These are phyloP conservation scores for Pristionchus exspectatus DNA, from an alignment of 2,888 invertebrate genomes.

Conservation along the genomic window DNA sequence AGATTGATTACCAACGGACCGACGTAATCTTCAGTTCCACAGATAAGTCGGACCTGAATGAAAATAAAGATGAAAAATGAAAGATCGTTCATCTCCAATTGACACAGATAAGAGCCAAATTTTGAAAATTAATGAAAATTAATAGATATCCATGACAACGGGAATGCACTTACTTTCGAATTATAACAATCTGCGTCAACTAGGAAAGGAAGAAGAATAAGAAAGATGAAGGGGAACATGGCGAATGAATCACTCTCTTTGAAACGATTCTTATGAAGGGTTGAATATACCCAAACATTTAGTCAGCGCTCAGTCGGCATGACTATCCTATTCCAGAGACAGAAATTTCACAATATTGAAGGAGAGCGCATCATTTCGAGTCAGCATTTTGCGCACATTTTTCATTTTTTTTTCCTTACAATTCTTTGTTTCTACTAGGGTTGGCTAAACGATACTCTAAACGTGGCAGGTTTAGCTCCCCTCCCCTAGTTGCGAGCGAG, in stretches of 20 bases:
- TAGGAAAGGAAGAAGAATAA: neutral
- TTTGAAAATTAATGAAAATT: too few species aligned
- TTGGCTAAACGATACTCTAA: too few species aligned
- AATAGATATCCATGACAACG: neutral
- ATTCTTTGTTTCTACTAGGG: too few species aligned
- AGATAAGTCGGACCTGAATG: neutral
- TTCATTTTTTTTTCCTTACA: too few species aligned
- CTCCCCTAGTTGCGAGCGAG: too few species aligned
- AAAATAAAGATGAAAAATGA: neutral
- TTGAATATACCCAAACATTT: neutral
- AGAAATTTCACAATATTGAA: too few species aligned
- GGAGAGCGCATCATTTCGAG: too few species aligned
- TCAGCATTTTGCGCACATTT: too few species aligned
- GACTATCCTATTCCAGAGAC: too few species aligned
- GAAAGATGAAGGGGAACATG: neutral
- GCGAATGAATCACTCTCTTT: neutral
- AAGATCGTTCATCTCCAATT: too few species aligned
- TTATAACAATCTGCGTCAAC: neutral
- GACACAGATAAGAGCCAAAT: too few species aligned
- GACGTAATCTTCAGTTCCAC: neutral
- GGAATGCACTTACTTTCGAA: neutral
- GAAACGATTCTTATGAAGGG: neutral
- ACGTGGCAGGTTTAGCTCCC: too few species aligned
- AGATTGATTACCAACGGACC: neutral
- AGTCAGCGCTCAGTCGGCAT: neutral